Percentiles rank a stretch among this genome's conserved stretches.
Evolutionary conservation across 2,888 invertebrate species (phyloP).

Genomic region (Caenorhabditis doughertyi): DNA sequence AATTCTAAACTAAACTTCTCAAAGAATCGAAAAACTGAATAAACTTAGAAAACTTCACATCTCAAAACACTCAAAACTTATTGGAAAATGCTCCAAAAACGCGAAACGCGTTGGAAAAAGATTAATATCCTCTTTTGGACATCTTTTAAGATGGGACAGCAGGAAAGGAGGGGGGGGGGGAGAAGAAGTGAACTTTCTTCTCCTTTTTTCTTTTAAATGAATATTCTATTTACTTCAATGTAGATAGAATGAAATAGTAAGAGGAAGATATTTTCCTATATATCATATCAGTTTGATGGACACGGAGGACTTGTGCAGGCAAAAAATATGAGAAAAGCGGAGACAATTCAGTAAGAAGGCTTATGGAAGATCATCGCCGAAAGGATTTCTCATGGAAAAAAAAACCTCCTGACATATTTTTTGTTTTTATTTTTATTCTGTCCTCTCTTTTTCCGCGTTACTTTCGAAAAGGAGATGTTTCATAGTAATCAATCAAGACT

Average conservation of each 20-base stretch:
- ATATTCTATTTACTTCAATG: slow-evolving; percentile 26
- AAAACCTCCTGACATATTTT: not conserved
- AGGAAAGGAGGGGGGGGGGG: not conserved
- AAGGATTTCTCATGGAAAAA: slow-evolving; percentile 35
- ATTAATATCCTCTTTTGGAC: slow-evolving; percentile 36
- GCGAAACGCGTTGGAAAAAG: slow-evolving; percentile 18
- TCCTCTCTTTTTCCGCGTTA: not conserved
- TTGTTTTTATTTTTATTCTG: slow-evolving; percentile 3
- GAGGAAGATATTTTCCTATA: not conserved
- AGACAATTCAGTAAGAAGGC: slow-evolving; percentile 48
- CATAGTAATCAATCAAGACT: not conserved
- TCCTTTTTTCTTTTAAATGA: not conserved
- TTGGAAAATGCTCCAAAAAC: slow-evolving; percentile 28
- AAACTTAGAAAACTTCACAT: not conserved
- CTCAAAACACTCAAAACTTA: slow-evolving; percentile 43
- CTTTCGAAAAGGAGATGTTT: not conserved
- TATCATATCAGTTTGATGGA: slow-evolving; percentile 33
- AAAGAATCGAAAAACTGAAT: slow-evolving; percentile 31
- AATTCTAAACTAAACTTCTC: slow-evolving; percentile 2
- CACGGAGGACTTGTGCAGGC: slow-evolving; percentile 5
- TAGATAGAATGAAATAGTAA: not conserved
- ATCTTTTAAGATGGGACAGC: slow-evolving; percentile 18
- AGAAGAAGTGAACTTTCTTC: slow-evolving; percentile 21
- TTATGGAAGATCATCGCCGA: slow-evolving; percentile 29
- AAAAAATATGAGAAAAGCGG: slow-evolving; percentile 22